A percentile compares a stretch with the other conserved stretches of the same genome.
Conservation (phyloP, 2,113 vertebrate genomes). For the Notarius lentiginosus region DNA sequence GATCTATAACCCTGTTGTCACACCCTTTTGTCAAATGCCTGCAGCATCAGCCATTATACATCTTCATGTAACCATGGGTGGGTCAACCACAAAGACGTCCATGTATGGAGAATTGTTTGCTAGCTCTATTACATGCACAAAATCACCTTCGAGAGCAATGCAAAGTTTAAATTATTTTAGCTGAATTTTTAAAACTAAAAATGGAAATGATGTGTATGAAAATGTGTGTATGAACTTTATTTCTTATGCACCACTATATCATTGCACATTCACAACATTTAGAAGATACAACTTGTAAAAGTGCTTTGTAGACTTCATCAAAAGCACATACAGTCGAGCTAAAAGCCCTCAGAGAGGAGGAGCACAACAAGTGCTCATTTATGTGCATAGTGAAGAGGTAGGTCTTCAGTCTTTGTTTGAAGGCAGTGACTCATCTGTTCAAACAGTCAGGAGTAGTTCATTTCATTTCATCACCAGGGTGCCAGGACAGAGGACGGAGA, state of each 20-base stretch:
- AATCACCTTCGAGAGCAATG: neutral
- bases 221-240: neutral
- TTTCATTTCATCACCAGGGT: neutral
- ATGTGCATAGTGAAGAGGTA: neutral
- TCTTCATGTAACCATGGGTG: neutral
- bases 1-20: neutral
- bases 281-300: neutral
- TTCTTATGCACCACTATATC: neutral
- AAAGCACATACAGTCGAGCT: neutral
- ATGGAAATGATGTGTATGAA: neutral
- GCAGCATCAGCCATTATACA: constrained; percentile 1
- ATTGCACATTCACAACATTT: neutral
- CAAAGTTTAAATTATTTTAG: neutral
- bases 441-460: constrained; percentile 3
- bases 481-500: neutral
- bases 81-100: neutral
- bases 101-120: neutral
- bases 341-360: neutral
- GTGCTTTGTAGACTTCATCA: neutral
- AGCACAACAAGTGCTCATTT: neutral
- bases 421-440: constrained; percentile 7
- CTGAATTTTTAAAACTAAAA: neutral
- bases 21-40: constrained; percentile 10
- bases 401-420: neutral
- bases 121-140: neutral